phyloP scores from a whole-genome alignment of 1,140 invertebrate species.

The Teleogryllus occipitalis region DNA sequence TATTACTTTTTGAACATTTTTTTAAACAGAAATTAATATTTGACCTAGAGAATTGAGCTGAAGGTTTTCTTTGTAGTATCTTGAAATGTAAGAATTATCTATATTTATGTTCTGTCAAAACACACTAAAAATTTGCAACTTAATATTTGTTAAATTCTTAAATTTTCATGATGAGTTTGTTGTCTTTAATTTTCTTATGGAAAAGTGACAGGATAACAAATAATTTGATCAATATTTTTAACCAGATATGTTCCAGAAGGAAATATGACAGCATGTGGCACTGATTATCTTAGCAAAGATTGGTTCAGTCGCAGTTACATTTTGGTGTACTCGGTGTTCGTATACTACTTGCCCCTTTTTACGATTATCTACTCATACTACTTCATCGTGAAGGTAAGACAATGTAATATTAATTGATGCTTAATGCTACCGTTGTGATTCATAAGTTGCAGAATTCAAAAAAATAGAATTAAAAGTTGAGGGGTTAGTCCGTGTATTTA shows the following conservation, averaged over 20 bases:
- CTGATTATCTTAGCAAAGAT: conserved; percentile 62
- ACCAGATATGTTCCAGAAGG: conserved; percentile 62
- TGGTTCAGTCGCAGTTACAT: conserved; percentile 55
- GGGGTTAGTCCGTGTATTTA: too few relatives aligned
- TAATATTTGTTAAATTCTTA: too few relatives aligned
- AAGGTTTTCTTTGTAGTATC: too few relatives aligned
- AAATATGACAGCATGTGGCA: conserved; percentile 71
- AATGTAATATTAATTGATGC: not conserved
- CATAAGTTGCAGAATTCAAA: not conserved
- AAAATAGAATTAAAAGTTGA: too few relatives aligned
- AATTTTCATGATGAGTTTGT: not conserved
- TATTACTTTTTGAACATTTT: too few relatives aligned
- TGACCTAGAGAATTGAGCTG: too few relatives aligned
- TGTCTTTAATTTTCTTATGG: not conserved
- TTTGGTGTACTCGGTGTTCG: conserved; percentile 51
- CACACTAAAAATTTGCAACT: too few relatives aligned
- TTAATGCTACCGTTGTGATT: not conserved
- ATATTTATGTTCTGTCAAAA: too few relatives aligned
- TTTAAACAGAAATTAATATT: too few relatives aligned
- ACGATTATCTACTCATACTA: conserved; percentile 64
- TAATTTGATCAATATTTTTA: not conserved
- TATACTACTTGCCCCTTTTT: conserved; percentile 53
- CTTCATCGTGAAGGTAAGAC: conserved; percentile 51
- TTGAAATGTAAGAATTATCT: too few relatives aligned
- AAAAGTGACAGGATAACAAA: not conserved